Evolutionary conservation across 2,113 vertebrate genomes (phyloP), one percentile per base, ranked within the genome.

Genomic region (Eulemur rufifrons): DNA sequence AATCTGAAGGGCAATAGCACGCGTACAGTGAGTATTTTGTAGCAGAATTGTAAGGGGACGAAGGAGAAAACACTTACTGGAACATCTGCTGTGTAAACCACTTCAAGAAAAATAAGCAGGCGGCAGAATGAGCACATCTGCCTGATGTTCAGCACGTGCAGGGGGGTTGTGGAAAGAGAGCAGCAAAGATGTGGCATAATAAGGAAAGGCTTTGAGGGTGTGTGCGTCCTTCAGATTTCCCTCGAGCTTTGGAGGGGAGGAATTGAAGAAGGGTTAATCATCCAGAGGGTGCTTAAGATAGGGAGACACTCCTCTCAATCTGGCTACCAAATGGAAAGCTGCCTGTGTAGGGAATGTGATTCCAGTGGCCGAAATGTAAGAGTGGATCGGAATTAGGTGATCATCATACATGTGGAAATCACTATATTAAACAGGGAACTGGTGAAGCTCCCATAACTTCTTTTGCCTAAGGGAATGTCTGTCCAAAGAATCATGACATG

Each of bases 61-160:
- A 89, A 97, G 78, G 85, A 96, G 89, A 93, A 94, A 97, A 89
- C 82, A 89, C 89, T 97, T 84, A 92, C 32, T 54, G 56, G 42
- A 95, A 94, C 95, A 96, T 97, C 93, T 97, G 93, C 88, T 93
- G 32, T 86, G 76, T 82, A 39, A 93, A 91, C 95, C 91, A 91
- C 94, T 96, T 96, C 71, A 93, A 80, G 92, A 85, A 97, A 97
- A 96, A 97, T 86, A 95, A 95, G 88, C 87, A 91, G 82, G 68
- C 56, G 6, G 93, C 91, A 89, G 91, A 96, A 93, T 52, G 56
- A 56, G 29, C 63, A 66, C 95, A 96, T 95, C 91, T 96, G 94
- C 66, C 76, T 0, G 3, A 42, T 0, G 2, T 8, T 34, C 56
- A 42, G 81, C 89, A 76, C 0, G 6, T 64, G 37, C 52, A 17